phyloP scores from a whole-genome alignment of 2,113 vertebrate species.

The Pica pica region DNA sequence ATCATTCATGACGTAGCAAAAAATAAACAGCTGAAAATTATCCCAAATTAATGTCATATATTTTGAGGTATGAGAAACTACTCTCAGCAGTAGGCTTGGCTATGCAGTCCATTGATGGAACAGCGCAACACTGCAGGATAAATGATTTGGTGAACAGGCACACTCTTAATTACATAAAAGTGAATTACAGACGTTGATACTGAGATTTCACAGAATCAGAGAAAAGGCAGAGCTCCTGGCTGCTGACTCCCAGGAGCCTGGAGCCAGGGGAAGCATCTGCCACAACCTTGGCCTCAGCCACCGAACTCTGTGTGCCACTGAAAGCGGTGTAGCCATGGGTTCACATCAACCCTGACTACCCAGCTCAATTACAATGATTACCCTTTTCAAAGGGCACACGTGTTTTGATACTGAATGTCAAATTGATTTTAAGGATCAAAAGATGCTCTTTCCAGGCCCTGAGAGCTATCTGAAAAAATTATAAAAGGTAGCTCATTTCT shows the following conservation, averaged over 20 bases:
- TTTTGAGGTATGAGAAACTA: neutral
- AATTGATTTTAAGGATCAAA: conserved; percentile 8
- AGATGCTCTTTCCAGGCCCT: neutral
- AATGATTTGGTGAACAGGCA: neutral
- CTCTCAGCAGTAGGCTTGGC: neutral
- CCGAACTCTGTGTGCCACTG: fast-evolving
- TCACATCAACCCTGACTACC: neutral
- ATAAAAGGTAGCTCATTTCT: neutral
- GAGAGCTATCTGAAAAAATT: neutral
- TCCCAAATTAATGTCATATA: neutral
- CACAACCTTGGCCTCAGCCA: neutral
- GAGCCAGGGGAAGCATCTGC: neutral
- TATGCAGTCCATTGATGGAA: neutral
- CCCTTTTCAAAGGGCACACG: neutral
- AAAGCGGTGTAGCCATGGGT: fast-evolving
- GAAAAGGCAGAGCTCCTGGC: neutral
- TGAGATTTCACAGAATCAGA: neutral
- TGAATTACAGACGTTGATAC: neutral
- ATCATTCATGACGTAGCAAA: neutral
- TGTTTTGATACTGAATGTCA: neutral
- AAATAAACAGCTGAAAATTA: neutral
- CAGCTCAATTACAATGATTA: neutral
- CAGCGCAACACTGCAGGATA: neutral
- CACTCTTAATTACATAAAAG: neutral
- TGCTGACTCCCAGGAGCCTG: neutral